Conservation (phyloP, 2,797 vertebrate genomes). For the Paratrypauchen microcephalus region DNA sequence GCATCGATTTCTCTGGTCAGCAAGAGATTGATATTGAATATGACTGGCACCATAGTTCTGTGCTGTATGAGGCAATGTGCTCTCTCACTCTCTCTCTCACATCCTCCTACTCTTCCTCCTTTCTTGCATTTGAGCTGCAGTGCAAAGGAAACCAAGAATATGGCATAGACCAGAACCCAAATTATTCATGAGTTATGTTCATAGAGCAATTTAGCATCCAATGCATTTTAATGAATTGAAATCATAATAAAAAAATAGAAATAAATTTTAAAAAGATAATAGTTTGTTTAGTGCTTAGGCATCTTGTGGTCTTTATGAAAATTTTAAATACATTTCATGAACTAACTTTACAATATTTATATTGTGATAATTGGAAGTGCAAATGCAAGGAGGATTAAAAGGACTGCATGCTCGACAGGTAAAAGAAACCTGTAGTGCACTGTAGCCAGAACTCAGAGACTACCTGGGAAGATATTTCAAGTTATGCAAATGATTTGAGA, state of each 20-base stretch:
- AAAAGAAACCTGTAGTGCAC: too few species aligned
- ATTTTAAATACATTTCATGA: neutral
- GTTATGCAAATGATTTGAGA: neutral
- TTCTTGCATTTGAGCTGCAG: constrained; percentile 15
- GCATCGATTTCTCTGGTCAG: constrained; percentile 68
- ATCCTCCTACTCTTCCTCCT: neutral
- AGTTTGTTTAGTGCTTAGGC: neutral
- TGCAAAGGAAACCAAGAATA: constrained; percentile 6
- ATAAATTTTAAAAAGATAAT: neutral
- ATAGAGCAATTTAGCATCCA: too few species aligned
- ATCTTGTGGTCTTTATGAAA: neutral
- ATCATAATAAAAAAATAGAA: too few species aligned
- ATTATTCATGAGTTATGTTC: too few species aligned
- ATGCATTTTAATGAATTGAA: too few species aligned
- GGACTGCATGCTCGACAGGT: neutral
- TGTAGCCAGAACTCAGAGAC: neutral
- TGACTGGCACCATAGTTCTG: constrained; percentile 57
- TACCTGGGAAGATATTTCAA: neutral
- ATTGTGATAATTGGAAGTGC: neutral
- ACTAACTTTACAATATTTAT: neutral
- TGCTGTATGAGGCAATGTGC: constrained; percentile 14
- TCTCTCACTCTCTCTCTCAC: neutral
- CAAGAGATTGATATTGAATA: constrained; percentile 64
- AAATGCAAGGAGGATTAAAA: neutral
- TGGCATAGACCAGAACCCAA: too few species aligned